Conservation (phyloP, 2,113 vertebrate species). For the Pachypanchax playfairii region DNA sequence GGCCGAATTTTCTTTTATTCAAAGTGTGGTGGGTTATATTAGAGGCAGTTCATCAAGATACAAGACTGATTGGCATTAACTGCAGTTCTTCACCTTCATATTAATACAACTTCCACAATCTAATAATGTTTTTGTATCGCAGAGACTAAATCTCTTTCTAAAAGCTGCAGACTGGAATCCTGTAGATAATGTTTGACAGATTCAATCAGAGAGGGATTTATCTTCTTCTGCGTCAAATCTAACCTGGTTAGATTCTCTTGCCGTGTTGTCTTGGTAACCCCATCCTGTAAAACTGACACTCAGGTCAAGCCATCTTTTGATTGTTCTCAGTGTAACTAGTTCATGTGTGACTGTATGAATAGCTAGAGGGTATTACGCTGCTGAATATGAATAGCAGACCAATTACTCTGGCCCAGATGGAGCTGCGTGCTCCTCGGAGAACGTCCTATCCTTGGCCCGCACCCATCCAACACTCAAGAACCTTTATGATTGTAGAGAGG, state of each 20-base stretch:
- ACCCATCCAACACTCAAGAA: slow-evolving; percentile 33
- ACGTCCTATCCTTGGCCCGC: slow-evolving; percentile 49
- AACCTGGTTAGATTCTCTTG: slow-evolving; percentile 37
- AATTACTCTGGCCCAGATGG: slow-evolving; percentile 80
- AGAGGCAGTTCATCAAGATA: slow-evolving; percentile 62
- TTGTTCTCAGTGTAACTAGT: slow-evolving; percentile 73
- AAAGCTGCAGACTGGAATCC: slow-evolving; percentile 21
- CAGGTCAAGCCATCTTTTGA: slow-evolving; percentile 67
- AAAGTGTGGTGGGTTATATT: slow-evolving; percentile 57
- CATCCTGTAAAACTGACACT: slow-evolving; percentile 54
- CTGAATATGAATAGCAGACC: slow-evolving; percentile 81
- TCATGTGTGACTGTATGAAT: slow-evolving; percentile 74
- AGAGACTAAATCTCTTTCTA: slow-evolving; percentile 21
- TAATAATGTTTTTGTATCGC: slow-evolving; percentile 14
- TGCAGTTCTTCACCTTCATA: slow-evolving; percentile 33
- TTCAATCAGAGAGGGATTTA: slow-evolving; percentile 40
- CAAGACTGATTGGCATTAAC: slow-evolving; percentile 42
- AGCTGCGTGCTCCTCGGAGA: slow-evolving; percentile 69
- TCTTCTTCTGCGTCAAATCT: slow-evolving; percentile 27
- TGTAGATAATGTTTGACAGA: slow-evolving; percentile 32
- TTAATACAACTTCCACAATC: slow-evolving; percentile 11
- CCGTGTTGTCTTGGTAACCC: slow-evolving; percentile 24
- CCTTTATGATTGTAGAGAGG: slow-evolving; percentile 29
- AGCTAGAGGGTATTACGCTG: slow-evolving; percentile 74
- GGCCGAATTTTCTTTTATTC: slow-evolving; percentile 45